phyloP scores from a whole-genome alignment of 2,113 vertebrate species.

The Myrmophylax atrothorax region DNA sequence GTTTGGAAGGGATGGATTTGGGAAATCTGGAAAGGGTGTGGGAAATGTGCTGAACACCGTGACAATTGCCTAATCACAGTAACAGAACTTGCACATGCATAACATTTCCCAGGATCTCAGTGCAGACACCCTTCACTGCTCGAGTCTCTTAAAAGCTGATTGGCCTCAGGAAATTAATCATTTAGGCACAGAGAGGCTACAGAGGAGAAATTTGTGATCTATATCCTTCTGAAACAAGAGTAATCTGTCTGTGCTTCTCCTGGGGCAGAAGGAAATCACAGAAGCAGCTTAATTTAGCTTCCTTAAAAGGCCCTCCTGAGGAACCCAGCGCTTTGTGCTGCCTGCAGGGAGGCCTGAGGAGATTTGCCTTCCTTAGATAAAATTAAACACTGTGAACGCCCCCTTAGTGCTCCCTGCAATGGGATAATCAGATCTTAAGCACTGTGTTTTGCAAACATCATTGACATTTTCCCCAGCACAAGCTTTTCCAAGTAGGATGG shows the following conservation, averaged over 20 bases:
- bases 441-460: not conserved
- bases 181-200: not conserved
- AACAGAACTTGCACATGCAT: not conserved
- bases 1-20: not conserved
- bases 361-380: not conserved
- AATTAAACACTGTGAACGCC: not conserved
- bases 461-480: not conserved
- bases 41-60: not conserved
- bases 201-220: not conserved
- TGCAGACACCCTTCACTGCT: not conserved
- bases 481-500: not conserved
- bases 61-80: not conserved
- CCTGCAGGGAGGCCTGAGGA: not conserved
- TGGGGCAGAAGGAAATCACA: not conserved
- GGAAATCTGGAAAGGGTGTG: not conserved
- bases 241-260: not conserved
- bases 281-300: not conserved
- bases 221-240: not conserved
- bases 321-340: accelerated
- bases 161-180: not conserved
- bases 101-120: not conserved
- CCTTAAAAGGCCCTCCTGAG: not conserved
- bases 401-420: not conserved
- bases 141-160: not conserved
- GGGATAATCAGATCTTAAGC: not conserved